Base-by-base conservation (phyloP, 2,113 vertebrate genomes). In the Pseudolaguvia tuberculata region DNA sequence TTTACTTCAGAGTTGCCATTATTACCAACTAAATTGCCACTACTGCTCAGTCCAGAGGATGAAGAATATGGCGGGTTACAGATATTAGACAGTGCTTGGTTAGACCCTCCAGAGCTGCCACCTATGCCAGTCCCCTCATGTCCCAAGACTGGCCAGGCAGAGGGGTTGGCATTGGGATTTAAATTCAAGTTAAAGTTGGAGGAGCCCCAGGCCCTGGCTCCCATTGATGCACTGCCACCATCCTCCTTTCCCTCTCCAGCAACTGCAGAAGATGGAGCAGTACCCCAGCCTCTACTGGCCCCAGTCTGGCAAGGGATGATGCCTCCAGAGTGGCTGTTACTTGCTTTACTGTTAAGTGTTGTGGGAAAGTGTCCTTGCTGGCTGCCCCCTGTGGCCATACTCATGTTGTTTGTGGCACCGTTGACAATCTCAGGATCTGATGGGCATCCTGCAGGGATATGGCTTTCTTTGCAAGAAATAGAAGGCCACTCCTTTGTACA, bases 171-270 rank as follows among this genome's bases (percentile, higher is more conserved):
- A 84, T 92, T 98, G 77, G 96, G 96, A 83, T 97, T 98, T 89
- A 98, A 92, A 91, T 96, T 98, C 89, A 98, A 95, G 92, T 94
- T 97, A 92, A 95, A 94, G 91, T 89, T 96, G 88, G 95, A 92
- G 84, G 93, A 89, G 81, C 94, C 91, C 95, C 96, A 98, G 87
- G 91, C 89, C 87, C 93, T 92, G 85, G 92, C 91, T 10, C 91
- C 94, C 77, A 91, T 90, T 79, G 93, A 91, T 88, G 92, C 81
- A 52, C 72, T 61, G 70, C 63, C 71, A 87, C 85, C 91, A 83
- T 98, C 96, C 89, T 87, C 90, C 82, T 97, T 96, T 65, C 92
- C 93, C 88, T 96, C 94, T 88, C 89, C 92, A 77, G 91, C 85
- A 57, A 45, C 92, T 79, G 92, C 85, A 76, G 86, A 90, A 86